phyloP scores from a whole-genome alignment of 1,140 invertebrate species.

The Brevipalpus yothersi region DNA sequence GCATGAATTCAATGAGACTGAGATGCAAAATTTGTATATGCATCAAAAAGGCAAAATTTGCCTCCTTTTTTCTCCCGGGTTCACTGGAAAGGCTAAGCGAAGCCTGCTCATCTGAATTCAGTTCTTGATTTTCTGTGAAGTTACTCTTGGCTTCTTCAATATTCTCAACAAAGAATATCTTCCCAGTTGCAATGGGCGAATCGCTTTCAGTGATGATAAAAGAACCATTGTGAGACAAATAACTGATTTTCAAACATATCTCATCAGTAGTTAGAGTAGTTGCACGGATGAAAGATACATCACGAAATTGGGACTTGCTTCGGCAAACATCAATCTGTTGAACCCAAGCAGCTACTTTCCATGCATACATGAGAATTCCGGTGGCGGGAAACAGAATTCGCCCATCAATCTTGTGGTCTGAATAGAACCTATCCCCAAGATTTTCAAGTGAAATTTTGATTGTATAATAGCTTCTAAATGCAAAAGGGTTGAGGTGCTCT shows the following conservation, averaged over 20 bases:
- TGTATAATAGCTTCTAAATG: neutral
- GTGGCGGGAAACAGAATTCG: slow-evolving; percentile 82
- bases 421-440: slow-evolving; percentile 43
- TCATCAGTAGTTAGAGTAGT: slow-evolving; percentile 23
- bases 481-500: slow-evolving; percentile 6
- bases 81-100: no score
- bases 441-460: slow-evolving; percentile 37
- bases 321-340: neutral
- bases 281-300: slow-evolving; percentile 64
- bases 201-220: neutral
- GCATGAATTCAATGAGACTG: no score
- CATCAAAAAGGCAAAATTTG: no score
- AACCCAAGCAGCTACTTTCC: slow-evolving; percentile 50
- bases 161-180: neutral
- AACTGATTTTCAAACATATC: neutral
- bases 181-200: neutral
- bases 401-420: slow-evolving; percentile 78
- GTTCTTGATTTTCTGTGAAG: no score
- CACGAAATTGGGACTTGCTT: slow-evolving; percentile 35
- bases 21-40: no score
- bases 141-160: neutral
- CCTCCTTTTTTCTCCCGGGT: no score
- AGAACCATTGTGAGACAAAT: neutral
- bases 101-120: no score
- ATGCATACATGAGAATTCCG: slow-evolving; percentile 69